Base-by-base conservation (phyloP, 2,888 invertebrate genomes). In the Cataglyphis altisquamis region DNA sequence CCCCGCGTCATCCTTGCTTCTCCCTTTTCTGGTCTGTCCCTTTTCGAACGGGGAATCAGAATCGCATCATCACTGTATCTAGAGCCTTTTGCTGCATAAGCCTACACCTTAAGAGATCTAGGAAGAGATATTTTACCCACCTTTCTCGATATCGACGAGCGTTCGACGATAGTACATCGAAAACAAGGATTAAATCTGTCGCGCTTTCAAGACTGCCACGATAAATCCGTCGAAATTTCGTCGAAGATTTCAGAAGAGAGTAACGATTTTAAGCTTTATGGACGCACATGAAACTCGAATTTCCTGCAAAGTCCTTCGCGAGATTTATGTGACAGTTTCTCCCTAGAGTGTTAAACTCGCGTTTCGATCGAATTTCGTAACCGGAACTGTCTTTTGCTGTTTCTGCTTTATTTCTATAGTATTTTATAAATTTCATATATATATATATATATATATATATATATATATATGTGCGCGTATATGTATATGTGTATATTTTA, bases 191-290 rank as follows among this genome's bases (percentile, higher is more conserved):
- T 82, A 64, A 52, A 80, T 60, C 78, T 63, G 73, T 77, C 63
- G 75, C 64, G 29, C 39, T 82, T 55, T 64, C 63, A 63, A 29
- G 41, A 82, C 63, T 32, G 29, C 64, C 52, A 29, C 73, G 63
- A 77, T 73, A 73, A 75, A 75, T 72, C 72, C 78, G 60, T 62
- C 73, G 74, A 74, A 83, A 74, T 74, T 68, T 84, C 74, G 48
- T 85, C 84, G 73, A 73, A 72, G 84, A 82, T 82, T 83, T 82
- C 63, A 64, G 32, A 57, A 60, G 52, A 39, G 48, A 12, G 21
- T 29, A 32, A 72, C 52, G 62, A 83, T 41, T 52, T 52, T 48
- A 83, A 77, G 70, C 82, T 77, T 82, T 77, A 74, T 77, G 82
- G 82, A 78, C 66, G 66, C 64, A 72, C 18, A 36, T 60, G 60